Evolutionary conservation across 2,888 invertebrate genomes (phyloP), one percentile per base, ranked within the genome.

Genomic region (Sarcophaga caerulescens): DNA sequence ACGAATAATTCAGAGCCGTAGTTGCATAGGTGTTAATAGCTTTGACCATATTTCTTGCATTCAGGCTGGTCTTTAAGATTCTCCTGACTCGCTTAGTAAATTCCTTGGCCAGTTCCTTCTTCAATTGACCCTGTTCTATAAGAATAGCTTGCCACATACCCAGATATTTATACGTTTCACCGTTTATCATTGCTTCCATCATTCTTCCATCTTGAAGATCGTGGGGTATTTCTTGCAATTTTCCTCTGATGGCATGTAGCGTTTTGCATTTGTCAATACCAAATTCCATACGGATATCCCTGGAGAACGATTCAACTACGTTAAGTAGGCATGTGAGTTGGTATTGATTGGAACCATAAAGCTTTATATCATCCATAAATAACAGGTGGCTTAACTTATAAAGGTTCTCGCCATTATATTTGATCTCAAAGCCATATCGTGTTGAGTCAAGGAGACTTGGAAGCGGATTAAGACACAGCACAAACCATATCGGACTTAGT

Each of bases 211-310:
- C n/a, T n/a, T n/a, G n/a, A n/a, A n/a, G n/a, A n/a, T n/a, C n/a
- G n/a, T n/a, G n/a, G n/a, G n/a, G n/a, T n/a, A n/a, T n/a, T n/a
- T n/a, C n/a, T n/a, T n/a, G n/a, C n/a, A n/a, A n/a, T n/a, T n/a
- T n/a, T n/a, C n/a, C n/a, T n/a, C n/a, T n/a, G n/a, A n/a, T n/a
- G n/a, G n/a, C n/a, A n/a, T n/a, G n/a, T n/a, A n/a, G n/a, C n/a
- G n/a, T n/a, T n/a, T n/a, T n/a, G n/a, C n/a, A n/a, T n/a, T n/a
- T n/a, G n/a, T n/a, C n/a, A n/a, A n/a, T n/a, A n/a, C n/a, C n/a
- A n/a, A n/a, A n/a, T n/a, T 78, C 78, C 69, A 78, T 78, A 19
- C 52, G 12, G 6, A 78, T 78, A n/a, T 78, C 78, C n/a, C 44
- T 45, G 11, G 52, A 47, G 23, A 69, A 78, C 1, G 19, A 19